Base-by-base conservation (phyloP, 1,140 invertebrate genomes). In the Phocides pigmalion region DNA sequence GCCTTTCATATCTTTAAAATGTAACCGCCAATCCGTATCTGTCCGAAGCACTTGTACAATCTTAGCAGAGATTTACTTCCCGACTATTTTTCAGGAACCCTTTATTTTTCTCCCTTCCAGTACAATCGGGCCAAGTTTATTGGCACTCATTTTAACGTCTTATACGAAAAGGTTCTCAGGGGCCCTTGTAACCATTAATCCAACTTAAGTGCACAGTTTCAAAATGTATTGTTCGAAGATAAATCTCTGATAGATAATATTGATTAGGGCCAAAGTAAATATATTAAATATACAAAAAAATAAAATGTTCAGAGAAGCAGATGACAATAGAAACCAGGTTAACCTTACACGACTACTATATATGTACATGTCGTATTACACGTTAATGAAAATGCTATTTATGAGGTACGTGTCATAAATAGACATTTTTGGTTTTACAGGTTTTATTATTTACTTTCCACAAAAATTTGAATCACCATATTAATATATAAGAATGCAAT, bases 51-150 rank as follows among this genome's bases (percentile, higher is more conserved):
- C 16, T 56, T 39, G 8, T 39, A 42, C 46, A 37, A 61, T 61
- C 22, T 47, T 19, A 19, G 15, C 49, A 42, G 6, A 54, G 59
- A 41, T 42, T 37, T 19, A 51, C 15, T 46, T 46, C 46, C 39
- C 39, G 63, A 17, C 39, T 44, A 46, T 51, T 64, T 64, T 41
- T 53, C 16, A 22, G 12, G 53, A 62, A 54, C 35, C 32, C 49
- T 35, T 25, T 41, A 62, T 69, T 64, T 56, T 54, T 66, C 53
- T 53, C 37, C 35, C 51, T 56, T 42, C 53, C n/a, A 28, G 35
- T 56, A 64, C 54, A 64, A 59, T 47, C 49, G 35, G 22, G 46
- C n/a, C 32, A 56, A 69, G 61, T 69, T 69, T 69, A 69, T 69
- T 61, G 67, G 67, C 62, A 28, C 49, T 59, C 49, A 68, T 64